phyloP scores from a whole-genome alignment of 2,797 vertebrate species.

The Australoheros facetus region DNA sequence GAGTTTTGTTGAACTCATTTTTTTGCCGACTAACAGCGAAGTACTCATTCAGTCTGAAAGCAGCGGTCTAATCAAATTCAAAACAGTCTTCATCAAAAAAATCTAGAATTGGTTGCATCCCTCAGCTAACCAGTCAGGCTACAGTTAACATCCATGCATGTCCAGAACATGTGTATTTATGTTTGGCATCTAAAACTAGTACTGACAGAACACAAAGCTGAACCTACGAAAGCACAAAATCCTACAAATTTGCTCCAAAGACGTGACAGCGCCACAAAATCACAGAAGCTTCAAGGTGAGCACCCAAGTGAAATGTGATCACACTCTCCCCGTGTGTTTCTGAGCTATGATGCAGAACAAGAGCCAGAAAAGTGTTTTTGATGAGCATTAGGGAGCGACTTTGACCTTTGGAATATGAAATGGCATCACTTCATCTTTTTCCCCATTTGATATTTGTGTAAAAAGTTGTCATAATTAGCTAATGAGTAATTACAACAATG shows the following conservation, averaged over 20 bases:
- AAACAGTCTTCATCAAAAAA: not conserved
- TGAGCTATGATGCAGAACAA: not conserved
- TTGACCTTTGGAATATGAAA: not conserved
- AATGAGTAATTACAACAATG: not conserved
- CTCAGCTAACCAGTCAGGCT: not conserved
- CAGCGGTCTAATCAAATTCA: not conserved
- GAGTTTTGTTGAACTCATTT: not conserved
- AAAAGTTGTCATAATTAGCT: not conserved
- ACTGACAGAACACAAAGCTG: not conserved
- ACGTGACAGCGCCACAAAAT: not conserved
- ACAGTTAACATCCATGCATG: not conserved
- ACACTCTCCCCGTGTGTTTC: not conserved
- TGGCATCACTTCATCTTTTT: not conserved
- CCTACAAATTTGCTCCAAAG: not conserved
- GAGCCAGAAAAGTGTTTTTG: not conserved
- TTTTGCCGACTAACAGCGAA: not conserved
- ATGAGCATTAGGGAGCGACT: not conserved
- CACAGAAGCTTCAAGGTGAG: rapidly evolving
- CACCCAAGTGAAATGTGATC: not conserved
- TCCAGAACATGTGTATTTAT: too few species aligned
- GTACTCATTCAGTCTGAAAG: not conserved
- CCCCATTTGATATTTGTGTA: not conserved
- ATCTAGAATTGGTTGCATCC: not conserved
- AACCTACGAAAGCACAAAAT: not conserved
- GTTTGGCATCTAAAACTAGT: not conserved